A percentile compares a stretch with the other conserved stretches of the same genome.
These are phyloP conservation scores for Aplodontia rufa DNA, from an alignment of 2,113 vertebrate genomes.

Conservation along the genomic window DNA sequence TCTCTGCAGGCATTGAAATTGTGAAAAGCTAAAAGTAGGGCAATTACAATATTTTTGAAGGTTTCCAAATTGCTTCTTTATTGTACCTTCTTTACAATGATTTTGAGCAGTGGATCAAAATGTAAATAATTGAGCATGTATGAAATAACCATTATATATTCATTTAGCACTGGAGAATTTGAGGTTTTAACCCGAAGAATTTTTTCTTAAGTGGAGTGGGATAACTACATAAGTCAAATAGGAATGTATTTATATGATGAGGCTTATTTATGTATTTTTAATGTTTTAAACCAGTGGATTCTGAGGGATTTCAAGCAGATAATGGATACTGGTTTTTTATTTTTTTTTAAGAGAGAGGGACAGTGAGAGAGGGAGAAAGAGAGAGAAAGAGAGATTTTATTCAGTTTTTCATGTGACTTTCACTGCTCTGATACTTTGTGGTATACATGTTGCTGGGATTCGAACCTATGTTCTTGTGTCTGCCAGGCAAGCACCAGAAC, in stretches of 20 bases:
- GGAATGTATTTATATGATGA: neutral
- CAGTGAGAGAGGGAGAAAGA: too few species aligned
- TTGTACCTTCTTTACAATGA: neutral
- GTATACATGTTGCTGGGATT: too few species aligned
- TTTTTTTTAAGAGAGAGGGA: too few species aligned
- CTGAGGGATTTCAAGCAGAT: neutral
- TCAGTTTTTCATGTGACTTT: too few species aligned
- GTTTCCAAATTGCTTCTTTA: neutral
- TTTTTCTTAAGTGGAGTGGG: neutral
- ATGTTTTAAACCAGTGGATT: neutral
- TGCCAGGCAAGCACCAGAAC: too few species aligned
- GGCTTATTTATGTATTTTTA: neutral
- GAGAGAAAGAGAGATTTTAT: too few species aligned
- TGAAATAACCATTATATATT: neutral
- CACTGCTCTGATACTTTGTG: too few species aligned
- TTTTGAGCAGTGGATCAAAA: slow-evolving; percentile 32
- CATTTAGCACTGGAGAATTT: neutral
- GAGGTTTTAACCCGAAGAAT: neutral
- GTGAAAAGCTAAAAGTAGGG: neutral
- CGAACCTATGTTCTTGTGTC: too few species aligned
- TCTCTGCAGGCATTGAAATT: neutral
- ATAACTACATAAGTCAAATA: neutral
- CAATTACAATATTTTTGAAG: slow-evolving; percentile 12
- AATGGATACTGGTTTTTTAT: too few species aligned
- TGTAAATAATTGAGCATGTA: slow-evolving; percentile 29